Conservation (phyloP, 2,888 invertebrate genomes). For the Parnassius orleans region DNA sequence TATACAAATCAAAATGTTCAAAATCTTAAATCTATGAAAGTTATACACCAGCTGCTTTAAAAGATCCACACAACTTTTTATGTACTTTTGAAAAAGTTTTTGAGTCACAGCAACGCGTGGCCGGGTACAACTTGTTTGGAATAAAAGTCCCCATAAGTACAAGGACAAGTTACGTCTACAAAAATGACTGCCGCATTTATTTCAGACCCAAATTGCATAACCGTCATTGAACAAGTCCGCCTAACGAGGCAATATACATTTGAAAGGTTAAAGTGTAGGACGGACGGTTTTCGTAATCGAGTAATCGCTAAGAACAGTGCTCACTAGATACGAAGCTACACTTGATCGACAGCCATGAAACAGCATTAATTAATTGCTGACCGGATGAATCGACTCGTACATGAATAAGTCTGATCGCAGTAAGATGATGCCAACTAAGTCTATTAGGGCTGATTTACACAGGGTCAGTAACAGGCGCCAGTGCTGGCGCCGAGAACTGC, state of each 20-base stretch:
- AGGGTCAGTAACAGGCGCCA: no score
- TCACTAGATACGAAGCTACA: slow-evolving; percentile 3
- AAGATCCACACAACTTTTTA: no score
- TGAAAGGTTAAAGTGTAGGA: slow-evolving; percentile 22
- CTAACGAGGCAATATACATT: slow-evolving; percentile 20
- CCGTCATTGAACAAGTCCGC: slow-evolving; percentile 3
- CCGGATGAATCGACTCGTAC: neutral
- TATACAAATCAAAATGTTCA: no score
- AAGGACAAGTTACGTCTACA: no score
- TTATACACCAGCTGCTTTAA: no score
- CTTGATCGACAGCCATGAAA: neutral
- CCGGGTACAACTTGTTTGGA: no score
- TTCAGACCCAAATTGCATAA: slow-evolving; percentile 24
- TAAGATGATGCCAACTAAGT: slow-evolving; percentile 6
- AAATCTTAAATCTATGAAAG: no score
- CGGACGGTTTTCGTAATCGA: slow-evolving; percentile 20
- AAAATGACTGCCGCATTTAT: neutral
- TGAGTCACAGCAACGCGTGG: no score
- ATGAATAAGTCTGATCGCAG: slow-evolving; percentile 8
- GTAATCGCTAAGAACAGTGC: neutral
- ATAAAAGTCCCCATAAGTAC: no score
- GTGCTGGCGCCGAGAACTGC: no score
- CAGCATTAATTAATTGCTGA: slow-evolving; percentile 9
- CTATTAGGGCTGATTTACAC: no score
- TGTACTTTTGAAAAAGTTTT: no score